phyloP scores from a whole-genome alignment of 2,888 invertebrate genomes.

The Lasiommata megera region DNA sequence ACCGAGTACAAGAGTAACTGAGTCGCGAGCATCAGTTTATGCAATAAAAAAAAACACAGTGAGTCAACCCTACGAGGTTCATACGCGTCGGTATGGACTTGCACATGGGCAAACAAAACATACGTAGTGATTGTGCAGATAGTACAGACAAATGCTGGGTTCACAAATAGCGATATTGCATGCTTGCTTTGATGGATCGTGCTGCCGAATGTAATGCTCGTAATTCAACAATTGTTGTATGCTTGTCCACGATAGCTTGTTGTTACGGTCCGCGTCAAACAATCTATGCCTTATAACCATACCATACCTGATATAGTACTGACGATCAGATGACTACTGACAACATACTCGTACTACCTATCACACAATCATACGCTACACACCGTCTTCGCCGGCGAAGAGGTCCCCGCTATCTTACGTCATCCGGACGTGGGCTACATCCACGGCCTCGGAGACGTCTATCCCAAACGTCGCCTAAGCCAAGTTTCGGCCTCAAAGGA shows the following conservation, averaged over 20 bases:
- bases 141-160: conserved; percentile 63
- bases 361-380: too few species aligned
- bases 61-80: conserved; percentile 15
- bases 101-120: conserved; percentile 48
- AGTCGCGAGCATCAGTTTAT: too few species aligned
- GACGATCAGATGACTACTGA: too few species aligned
- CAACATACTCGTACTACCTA: too few species aligned
- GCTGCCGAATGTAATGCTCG: conserved; percentile 48
- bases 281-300: background rate
- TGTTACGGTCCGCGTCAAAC: conserved; percentile 12
- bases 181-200: conserved; percentile 59
- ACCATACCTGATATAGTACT: background rate
- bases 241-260: conserved; percentile 29
- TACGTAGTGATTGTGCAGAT: conserved; percentile 59
- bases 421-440: too few species aligned
- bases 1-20: too few species aligned
- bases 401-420: too few species aligned
- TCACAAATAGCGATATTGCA: conserved; percentile 57
- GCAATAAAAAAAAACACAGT: background rate
- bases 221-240: conserved; percentile 41
- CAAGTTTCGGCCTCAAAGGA: too few species aligned
- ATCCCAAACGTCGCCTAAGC: too few species aligned
- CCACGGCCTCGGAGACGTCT: too few species aligned
- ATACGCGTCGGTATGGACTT: conserved; percentile 44
- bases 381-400: too few species aligned